Base-by-base conservation (phyloP, 2,888 invertebrate genomes). In the Horisme vitalbata region DNA sequence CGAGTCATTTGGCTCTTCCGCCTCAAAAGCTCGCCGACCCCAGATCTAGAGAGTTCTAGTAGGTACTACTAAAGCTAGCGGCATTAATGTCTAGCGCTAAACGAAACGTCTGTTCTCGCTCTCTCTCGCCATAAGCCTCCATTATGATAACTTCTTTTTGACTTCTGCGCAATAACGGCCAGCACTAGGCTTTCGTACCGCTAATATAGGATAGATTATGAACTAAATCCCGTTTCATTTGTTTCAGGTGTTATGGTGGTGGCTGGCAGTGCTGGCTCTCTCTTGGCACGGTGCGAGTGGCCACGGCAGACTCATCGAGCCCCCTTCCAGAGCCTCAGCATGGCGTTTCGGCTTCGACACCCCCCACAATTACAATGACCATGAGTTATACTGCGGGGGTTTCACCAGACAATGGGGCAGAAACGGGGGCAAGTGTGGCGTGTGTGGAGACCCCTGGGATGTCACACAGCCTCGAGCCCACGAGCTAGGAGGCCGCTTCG, bases 271-370 rank as follows among this genome's bases (percentile, higher is more conserved):
- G 46, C 57, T 79, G 41, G 65, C 78, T 23, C 56, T 70, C 37
- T 59, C 68, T 34, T 76, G 74, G 63, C 71, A 68, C 20, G 66
- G 69, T 4, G 92, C 90, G 32, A 78, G 77, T 52, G 92, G 92
- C 8, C 95, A 95, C 78, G 95, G 95, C 21, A 90, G 95, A 63
- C 91, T 95, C 46, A 93, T 96, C 45, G 96, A 97, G 71, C 97
- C 97, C 0, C 96, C 97, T 1, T 96, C 96, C 36, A 90, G 97
- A 49, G 95, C 96, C 4, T 94, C 95, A 0, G 96, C 96, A 67
- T 97, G 96, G 96, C 92, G 96, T 57, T 96, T 94, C 80, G 97
- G 96, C 45, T 97, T 97, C 79, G 92, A 94, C 73, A 96, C 96
- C 1, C 96, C 96, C 1, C 95, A 94, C 67, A 95, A 97, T 79